A percentile compares a stretch with the other conserved stretches of the same genome.
Evolutionary conservation across 2,113 vertebrate genomes (phyloP).

Genomic region (Zeus faber): DNA sequence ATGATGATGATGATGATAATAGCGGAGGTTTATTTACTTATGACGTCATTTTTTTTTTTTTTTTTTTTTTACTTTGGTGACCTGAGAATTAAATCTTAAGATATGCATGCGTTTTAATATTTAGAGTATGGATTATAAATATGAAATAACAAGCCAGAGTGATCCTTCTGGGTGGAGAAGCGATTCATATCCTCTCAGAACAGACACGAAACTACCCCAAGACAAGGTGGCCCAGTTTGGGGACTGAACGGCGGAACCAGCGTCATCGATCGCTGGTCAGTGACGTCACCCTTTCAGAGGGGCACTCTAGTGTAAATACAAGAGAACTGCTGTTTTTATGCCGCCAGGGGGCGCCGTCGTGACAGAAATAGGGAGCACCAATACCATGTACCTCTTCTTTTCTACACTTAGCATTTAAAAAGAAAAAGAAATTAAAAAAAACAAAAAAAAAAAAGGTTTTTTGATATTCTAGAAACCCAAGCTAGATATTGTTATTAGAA

Average conservation of each 20-base stretch:
- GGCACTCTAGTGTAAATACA: slow-evolving; percentile 60
- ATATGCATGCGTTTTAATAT: slow-evolving; percentile 77
- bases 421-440: slow-evolving; percentile 22
- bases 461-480: slow-evolving; percentile 70
- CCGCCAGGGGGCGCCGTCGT: slow-evolving; percentile 73
- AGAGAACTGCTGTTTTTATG: slow-evolving; percentile 67
- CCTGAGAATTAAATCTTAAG: slow-evolving; percentile 65
- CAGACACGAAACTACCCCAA: no score
- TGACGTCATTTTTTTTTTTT: no score
- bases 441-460: no score
- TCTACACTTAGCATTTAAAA: slow-evolving; percentile 77
- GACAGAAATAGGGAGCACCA: slow-evolving; percentile 67
- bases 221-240: slow-evolving; percentile 33
- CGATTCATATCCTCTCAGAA: no score
- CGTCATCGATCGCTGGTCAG: slow-evolving; percentile 37
- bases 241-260: no score
- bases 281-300: slow-evolving; percentile 58
- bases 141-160: slow-evolving; percentile 16
- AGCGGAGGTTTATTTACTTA: slow-evolving; percentile 57
- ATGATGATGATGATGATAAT: slow-evolving; percentile 44
- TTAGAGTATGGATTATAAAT: slow-evolving; percentile 43
- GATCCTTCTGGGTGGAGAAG: neutral
- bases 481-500: slow-evolving; percentile 66
- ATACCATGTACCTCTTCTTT: slow-evolving; percentile 80
- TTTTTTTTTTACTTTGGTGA: slow-evolving; percentile 56